Base-by-base conservation (phyloP, 2,113 vertebrate species). In the Sterrhoptilus dennistouni region DNA sequence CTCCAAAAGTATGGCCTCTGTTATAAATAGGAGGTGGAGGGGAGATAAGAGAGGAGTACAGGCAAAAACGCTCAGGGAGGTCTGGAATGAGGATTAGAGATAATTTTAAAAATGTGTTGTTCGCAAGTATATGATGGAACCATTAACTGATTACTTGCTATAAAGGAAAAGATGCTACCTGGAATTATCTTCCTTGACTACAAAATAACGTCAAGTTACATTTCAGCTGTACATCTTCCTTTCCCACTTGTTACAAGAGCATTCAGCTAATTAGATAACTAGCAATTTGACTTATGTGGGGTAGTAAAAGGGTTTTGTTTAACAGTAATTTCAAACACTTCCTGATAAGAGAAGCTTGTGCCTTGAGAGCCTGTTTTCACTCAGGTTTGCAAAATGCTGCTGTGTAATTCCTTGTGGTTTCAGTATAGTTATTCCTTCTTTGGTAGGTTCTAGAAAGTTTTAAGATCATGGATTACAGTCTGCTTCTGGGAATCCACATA, bases 391-490 rank as follows among this genome's bases (percentile, higher is more conserved):
- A 64, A 60, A 79, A 63, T 52, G 33, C 22, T 86, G 29, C 38
- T 38, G 5, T 65, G n/a, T 75, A 81, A 61, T 83, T 71, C 8
- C 69, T 44, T 53, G 77, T 54, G 50, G 40, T 90, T 92, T 87
- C 70, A 68, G 8, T 80, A 36, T 31, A 85, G 10, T 27, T 3
- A 12, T 59, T 78, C 78, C 57, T 90, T 89, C 86, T 93, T 78
- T 72, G 76, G 31, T 91, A 99, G 99, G 99, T 99, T 45, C 97
- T 99, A 91, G 99, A 99, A 98, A 99, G 99, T 90, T 99, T 99
- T 97, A 99, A 99, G 97, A 99, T 99, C 95, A 99, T 99, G 99
- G 99, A 99, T 97, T 99, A 99, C 96, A 99, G 99, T 96, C 97
- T 99, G 87, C 97, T 99, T 83, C 97, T 99, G 86, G 99, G 99